Evolutionary conservation across 1,140 invertebrate species (phyloP), one percentile per base, ranked within the genome.

Genomic region (Bombus picipes): DNA sequence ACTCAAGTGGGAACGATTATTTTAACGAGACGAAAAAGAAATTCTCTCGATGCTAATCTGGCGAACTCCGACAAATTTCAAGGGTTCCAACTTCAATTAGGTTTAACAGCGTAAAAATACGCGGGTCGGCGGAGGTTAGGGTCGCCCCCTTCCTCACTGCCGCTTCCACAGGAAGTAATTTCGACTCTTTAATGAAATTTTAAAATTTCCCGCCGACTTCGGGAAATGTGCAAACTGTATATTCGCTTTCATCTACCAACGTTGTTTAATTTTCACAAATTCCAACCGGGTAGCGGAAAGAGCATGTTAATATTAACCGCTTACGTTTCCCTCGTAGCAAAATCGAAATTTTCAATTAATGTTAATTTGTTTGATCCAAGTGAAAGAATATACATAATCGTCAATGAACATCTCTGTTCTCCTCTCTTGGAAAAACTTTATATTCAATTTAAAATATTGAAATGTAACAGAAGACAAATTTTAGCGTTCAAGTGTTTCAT

Each of bases 151-250:
- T n/a, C 73, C 76, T 74, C 80, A 32, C 53, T 34, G 28, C 57
- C 73, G 72, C 72, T 92, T 92, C 86, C 84, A 65, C 84, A 75
- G 89, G 87, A 92, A 92, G 89, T 88, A 90, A 92, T 91, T 91
- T 91, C 85, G 91, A 85, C 78, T 65, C 74, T 89, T 89, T 92
- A 92, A 92, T 92, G 82, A 89, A 92, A 91, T 92, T 91, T 92
- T 90, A 83, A 87, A 92, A 92, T 92, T 92, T 91, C 77, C 87
- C 68, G 75, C 77, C 66, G 62, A 86, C 72, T 81, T 70, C 13
- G 62, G 79, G 78, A 86, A 86, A 90, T 84, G 76, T 71, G 87
- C 82, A 90, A 90, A 90, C 74, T 73, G 88, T 87, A n/a, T 62
- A 37, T 89, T 82, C 81, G 77, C 79, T 71, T 62, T 41, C 66